Percentiles rank a stretch among this genome's conserved stretches.
These are phyloP conservation scores for Antheraea pernyi DNA, from an alignment of 1,140 invertebrate species.

Conservation along the genomic window DNA sequence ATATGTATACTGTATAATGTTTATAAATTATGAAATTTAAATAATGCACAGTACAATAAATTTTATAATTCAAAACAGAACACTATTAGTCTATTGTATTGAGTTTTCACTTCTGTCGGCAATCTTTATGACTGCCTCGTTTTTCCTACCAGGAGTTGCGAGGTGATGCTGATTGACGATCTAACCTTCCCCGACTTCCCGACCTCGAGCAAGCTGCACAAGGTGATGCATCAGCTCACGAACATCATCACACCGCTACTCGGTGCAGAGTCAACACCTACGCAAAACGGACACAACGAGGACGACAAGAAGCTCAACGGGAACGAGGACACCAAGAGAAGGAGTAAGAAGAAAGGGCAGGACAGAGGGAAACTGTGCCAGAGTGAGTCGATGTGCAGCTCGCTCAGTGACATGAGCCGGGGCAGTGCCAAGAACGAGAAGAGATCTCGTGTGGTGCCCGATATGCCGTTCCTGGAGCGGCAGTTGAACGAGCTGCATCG, in stretches of 20 bases:
- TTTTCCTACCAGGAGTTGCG: background rate
- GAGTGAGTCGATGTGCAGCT: conserved; percentile 53
- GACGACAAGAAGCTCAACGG: conserved; percentile 24
- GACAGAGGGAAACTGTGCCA: conserved; percentile 39
- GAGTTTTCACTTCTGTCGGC: too few relatives aligned
- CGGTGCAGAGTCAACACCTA: conserved; percentile 14
- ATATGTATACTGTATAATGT: too few relatives aligned
- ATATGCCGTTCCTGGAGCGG: conserved; percentile 47
- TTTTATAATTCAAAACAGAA: too few relatives aligned
- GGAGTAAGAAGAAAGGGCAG: conserved; percentile 34
- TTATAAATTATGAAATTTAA: too few relatives aligned
- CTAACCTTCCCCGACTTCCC: conserved; percentile 3
- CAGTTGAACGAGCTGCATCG: conserved; percentile 57
- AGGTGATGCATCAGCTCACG: conserved; percentile 46
- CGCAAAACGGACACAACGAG: conserved; percentile 24
- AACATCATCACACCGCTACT: conserved; percentile 41
- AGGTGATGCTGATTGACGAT: background rate
- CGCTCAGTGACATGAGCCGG: conserved; percentile 45
- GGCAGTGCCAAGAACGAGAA: conserved; percentile 40
- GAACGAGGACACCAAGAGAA: conserved; percentile 33
- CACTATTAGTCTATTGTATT: too few relatives aligned
- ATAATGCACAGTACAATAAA: too few relatives aligned
- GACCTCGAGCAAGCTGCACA: conserved; percentile 45
- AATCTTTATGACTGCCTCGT: too few relatives aligned
- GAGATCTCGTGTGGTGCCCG: conserved; percentile 28